Conservation (phyloP, 1,140 invertebrate species). For the Bombus polaris region DNA sequence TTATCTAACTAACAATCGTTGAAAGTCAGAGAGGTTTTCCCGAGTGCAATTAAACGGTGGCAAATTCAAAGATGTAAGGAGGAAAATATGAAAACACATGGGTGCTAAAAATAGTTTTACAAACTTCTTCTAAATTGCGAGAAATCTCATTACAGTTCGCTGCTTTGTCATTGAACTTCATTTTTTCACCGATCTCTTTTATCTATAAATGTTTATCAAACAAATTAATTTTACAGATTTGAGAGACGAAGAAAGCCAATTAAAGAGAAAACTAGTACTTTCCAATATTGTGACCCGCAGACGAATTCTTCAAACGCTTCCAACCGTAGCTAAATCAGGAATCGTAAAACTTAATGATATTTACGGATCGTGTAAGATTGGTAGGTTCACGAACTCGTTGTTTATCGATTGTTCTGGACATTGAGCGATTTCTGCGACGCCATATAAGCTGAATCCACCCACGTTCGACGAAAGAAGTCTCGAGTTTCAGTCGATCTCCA, state of each 20-base stretch:
- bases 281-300: neutral
- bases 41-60: too few relatives aligned
- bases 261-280: neutral
- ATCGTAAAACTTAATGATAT: neutral
- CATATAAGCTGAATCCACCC: conserved; percentile 24
- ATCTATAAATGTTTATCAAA: too few relatives aligned
- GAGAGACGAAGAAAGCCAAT: neutral
- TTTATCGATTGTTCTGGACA: conserved; percentile 15
- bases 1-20: too few relatives aligned
- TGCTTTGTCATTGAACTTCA: too few relatives aligned
- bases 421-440: neutral
- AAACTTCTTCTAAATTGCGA: too few relatives aligned
- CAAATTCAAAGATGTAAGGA: too few relatives aligned
- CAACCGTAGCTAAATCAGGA: neutral
- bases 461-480: conserved; percentile 37
- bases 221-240: neutral
- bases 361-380: neutral
- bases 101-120: too few relatives aligned
- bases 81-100: too few relatives aligned
- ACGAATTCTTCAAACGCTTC: too few relatives aligned
- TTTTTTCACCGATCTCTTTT: too few relatives aligned
- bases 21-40: too few relatives aligned
- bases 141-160: too few relatives aligned
- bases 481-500: conserved; percentile 49
- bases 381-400: neutral